Evolutionary conservation across 2,797 vertebrate genomes (phyloP).

Genomic region (Melanogrammus aeglefinus): DNA sequence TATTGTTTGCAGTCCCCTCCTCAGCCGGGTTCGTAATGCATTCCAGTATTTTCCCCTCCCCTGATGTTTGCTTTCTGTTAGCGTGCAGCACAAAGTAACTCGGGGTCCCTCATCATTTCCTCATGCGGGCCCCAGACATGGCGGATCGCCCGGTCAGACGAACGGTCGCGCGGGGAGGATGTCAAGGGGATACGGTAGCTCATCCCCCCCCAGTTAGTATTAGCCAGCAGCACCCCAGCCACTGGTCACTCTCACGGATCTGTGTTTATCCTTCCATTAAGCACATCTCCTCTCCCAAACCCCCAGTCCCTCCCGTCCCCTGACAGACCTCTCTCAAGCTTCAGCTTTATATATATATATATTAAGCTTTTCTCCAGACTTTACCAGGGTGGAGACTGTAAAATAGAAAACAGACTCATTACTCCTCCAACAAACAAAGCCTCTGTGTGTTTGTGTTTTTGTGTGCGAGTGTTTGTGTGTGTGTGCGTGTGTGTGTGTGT

Average conservation of each 20-base stretch:
- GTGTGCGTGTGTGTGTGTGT: neutral
- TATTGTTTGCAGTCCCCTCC: neutral
- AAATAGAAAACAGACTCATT: constrained; percentile 36
- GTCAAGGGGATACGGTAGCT: constrained; percentile 42
- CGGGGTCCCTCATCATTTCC: constrained; percentile 14
- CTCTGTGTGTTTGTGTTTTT: neutral
- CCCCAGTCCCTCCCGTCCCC: neutral
- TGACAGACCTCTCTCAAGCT: neutral
- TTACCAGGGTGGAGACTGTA: neutral
- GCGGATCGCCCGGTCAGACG: constrained; percentile 17
- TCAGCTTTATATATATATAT: neutral
- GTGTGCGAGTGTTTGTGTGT: neutral
- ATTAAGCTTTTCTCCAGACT: neutral
- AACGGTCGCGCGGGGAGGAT: constrained; percentile 33
- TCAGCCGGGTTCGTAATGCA: constrained; percentile 12
- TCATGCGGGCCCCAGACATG: constrained; percentile 15
- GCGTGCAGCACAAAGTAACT: neutral
- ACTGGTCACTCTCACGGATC: constrained; percentile 32
- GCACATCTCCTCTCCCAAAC: no score
- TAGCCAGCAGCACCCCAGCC: constrained; percentile 31
- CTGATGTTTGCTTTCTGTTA: constrained; percentile 7
- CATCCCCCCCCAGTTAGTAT: constrained; percentile 29
- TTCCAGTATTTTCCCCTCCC: neutral
- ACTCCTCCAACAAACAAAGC: neutral
- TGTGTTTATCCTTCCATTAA: constrained; percentile 32